Percentiles rank a stretch among this genome's conserved stretches.
phyloP scores from a whole-genome alignment of 1,140 invertebrate species.

The Sitobion miscanthi region DNA sequence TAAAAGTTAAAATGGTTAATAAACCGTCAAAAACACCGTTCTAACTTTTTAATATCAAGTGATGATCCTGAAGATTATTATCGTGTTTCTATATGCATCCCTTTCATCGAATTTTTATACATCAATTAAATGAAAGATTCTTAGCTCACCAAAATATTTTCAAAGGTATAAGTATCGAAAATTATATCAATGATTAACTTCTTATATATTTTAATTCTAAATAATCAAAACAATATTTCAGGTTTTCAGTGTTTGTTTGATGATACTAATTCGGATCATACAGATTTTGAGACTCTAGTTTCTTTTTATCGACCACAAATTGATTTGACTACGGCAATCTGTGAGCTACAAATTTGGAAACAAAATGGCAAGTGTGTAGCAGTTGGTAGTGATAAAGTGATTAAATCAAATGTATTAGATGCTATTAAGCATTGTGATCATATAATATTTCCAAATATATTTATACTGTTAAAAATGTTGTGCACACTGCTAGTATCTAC shows the following conservation, averaged over 20 bases:
- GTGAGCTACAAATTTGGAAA: no score
- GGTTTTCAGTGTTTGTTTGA: neutral
- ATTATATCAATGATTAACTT: neutral
- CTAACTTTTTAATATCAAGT: neutral
- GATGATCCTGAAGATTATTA: constrained; percentile 2
- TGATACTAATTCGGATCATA: no score
- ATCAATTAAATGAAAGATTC: constrained; percentile 8
- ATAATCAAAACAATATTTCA: neutral
- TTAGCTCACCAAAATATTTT: constrained; percentile 10
- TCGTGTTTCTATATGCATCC: neutral
- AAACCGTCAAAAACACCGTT: neutral
- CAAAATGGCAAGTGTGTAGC: no score
- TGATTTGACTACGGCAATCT: no score
- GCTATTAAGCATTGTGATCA: no score
- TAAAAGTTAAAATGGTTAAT: neutral
- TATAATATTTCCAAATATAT: no score
- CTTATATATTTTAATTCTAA: neutral
- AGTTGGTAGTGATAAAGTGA: no score
- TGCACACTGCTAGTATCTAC: no score
- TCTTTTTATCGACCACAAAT: no score
- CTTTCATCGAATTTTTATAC: neutral
- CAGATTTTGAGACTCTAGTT: no score
- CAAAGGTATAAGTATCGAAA: neutral
- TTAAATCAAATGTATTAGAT: no score
- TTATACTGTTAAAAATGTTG: no score